Evolutionary conservation across 2,888 invertebrate species (phyloP).

Genomic region (Meliscaeva auricollis): DNA sequence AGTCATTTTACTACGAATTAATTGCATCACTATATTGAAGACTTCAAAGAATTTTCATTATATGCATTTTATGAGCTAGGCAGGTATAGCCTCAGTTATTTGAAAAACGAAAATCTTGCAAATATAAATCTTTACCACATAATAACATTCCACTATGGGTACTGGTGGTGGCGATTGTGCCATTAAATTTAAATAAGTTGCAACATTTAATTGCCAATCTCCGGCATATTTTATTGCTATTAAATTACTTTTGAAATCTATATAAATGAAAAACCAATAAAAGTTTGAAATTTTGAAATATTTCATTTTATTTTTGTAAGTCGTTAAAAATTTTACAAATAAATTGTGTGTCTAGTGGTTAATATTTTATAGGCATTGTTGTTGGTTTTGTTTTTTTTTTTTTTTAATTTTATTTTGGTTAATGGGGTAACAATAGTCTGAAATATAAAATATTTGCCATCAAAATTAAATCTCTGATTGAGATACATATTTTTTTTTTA

Average conservation of each 20-base stretch:
- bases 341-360: background rate
- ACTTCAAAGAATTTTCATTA: background rate
- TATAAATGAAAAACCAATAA: slow-evolving; percentile 16
- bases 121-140: background rate
- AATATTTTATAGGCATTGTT: background rate
- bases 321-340: slow-evolving; percentile 11
- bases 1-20: no score
- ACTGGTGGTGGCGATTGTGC: background rate
- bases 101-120: background rate
- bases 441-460: background rate
- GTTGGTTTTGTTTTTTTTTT: background rate
- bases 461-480: no score
- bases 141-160: background rate
- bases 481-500: no score
- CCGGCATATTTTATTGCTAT: slow-evolving; percentile 41
- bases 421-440: background rate
- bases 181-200: slow-evolving; percentile 26
- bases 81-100: background rate
- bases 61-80: background rate
- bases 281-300: slow-evolving; percentile 33
- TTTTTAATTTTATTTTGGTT: background rate
- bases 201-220: slow-evolving; percentile 42
- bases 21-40: no score
- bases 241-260: slow-evolving; percentile 43
- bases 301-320: slow-evolving; percentile 4